phyloP scores from a whole-genome alignment of 2,113 vertebrate species.

The Corythornis vintsioides region DNA sequence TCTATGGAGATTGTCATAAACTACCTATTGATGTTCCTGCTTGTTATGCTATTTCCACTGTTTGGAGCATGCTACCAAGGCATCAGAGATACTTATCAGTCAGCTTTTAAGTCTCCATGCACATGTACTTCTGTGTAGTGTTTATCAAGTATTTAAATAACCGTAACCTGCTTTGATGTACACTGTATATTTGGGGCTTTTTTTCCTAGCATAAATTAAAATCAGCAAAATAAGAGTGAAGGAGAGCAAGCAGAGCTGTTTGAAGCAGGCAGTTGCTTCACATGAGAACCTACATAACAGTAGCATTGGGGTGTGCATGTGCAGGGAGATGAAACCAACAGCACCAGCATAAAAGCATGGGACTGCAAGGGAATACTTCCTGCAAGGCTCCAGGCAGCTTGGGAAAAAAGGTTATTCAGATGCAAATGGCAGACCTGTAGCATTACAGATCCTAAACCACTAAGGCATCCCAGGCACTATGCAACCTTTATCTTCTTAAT shows the following conservation, averaged over 20 bases:
- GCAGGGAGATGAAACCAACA: not conserved
- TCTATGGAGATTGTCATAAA: not conserved
- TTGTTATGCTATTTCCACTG: not conserved
- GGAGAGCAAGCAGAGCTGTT: not conserved
- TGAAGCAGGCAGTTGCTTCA: not conserved
- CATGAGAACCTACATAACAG: not conserved
- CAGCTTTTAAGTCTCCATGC: not conserved
- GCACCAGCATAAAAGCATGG: not conserved
- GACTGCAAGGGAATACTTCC: not conserved
- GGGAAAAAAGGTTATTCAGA: not conserved
- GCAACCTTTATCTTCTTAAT: not conserved
- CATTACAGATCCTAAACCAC: not conserved
- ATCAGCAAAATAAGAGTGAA: not conserved
- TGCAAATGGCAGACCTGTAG: not conserved
- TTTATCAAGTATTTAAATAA: not conserved
- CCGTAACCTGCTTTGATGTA: not conserved
- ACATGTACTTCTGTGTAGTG: not conserved
- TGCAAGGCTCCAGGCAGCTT: not conserved
- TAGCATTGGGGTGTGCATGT: not conserved
- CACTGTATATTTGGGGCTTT: not conserved
- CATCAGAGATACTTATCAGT: not conserved
- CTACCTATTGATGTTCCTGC: not conserved
- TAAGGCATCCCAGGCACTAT: not conserved
- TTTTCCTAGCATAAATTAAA: not conserved
- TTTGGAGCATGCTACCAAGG: rapidly evolving